Evolutionary conservation across 2,888 invertebrate species (phyloP).

Genomic region (Hofmannophila pseudospretella): DNA sequence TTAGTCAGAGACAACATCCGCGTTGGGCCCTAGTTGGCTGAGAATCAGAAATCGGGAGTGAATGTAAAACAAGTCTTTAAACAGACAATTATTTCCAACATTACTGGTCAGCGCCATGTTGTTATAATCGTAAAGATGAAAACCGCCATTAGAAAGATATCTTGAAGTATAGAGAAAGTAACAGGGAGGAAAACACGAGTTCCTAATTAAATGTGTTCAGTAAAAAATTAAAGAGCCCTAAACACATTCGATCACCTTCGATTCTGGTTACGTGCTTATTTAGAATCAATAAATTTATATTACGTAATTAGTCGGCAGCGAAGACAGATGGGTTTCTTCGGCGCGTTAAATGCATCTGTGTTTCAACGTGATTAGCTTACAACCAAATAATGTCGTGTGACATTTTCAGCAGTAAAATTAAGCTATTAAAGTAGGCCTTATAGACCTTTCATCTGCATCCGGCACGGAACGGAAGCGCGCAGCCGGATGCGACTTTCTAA

Average conservation of each 20-base stretch:
- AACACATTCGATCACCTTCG: too few relatives aligned
- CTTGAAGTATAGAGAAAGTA: background rate
- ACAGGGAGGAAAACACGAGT: background rate
- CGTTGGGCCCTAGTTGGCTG: slow-evolving; percentile 50
- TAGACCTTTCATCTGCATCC: slow-evolving; percentile 42
- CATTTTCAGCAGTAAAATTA: background rate
- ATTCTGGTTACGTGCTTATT: too few relatives aligned
- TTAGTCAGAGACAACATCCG: slow-evolving; percentile 55
- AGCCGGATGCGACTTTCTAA: slow-evolving; percentile 76
- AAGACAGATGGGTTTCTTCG: too few relatives aligned
- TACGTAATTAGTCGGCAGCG: too few relatives aligned
- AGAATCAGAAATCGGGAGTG: slow-evolving; percentile 22
- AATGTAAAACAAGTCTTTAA: slow-evolving; percentile 10
- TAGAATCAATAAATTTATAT: too few relatives aligned
- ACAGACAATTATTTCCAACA: too few relatives aligned
- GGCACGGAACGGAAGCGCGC: slow-evolving; percentile 54
- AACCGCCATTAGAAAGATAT: background rate
- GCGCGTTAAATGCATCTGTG: too few relatives aligned
- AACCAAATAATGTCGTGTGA: background rate
- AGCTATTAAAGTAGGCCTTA: slow-evolving; percentile 39
- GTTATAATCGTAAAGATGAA: too few relatives aligned
- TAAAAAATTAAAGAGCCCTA: too few relatives aligned
- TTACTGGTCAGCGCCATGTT: too few relatives aligned
- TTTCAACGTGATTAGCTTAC: too few relatives aligned
- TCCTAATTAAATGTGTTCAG: too few relatives aligned